These are phyloP conservation scores for Scelioninae gen. 1 DNA, from an alignment of 2,888 invertebrate genomes.

Conservation along the genomic window DNA sequence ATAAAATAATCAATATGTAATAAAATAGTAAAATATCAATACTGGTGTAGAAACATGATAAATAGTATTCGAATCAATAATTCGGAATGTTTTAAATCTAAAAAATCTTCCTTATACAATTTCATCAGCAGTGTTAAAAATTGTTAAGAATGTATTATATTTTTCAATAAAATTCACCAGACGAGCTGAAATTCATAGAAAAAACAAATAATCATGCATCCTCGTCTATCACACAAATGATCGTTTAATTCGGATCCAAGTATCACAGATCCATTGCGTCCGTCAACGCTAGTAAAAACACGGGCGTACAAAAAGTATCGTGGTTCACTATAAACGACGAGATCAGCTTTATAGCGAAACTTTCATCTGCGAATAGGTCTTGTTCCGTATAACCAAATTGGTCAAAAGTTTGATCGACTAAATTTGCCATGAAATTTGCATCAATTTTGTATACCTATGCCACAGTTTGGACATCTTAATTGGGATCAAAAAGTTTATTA, in stretches of 20 bases:
- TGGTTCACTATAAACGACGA: slow-evolving; percentile 24
- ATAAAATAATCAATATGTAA: no score
- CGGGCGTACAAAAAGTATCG: slow-evolving; percentile 28
- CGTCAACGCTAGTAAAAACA: slow-evolving; percentile 15
- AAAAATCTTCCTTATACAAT: no score
- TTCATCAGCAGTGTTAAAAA: no score
- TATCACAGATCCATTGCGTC: slow-evolving; percentile 64
- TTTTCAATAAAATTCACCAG: no score
- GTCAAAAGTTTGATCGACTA: not conserved
- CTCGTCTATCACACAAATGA: slow-evolving; percentile 60
- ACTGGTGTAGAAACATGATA: no score
- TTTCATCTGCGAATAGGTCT: slow-evolving; percentile 20
- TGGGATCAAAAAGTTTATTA: no score
- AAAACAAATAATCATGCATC: slow-evolving; percentile 19
- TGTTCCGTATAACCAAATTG: not conserved
- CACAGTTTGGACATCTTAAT: no score
- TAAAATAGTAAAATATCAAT: no score
- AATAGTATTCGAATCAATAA: no score
- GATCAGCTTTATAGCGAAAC: slow-evolving; percentile 25
- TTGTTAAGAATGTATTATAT: no score
- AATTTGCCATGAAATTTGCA: not conserved
- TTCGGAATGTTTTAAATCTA: no score
- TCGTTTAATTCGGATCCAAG: slow-evolving; percentile 65
- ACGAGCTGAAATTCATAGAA: no score
- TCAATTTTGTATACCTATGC: not conserved